Conservation (phyloP, 2,888 invertebrate species). For the Drosophila colorata region DNA sequence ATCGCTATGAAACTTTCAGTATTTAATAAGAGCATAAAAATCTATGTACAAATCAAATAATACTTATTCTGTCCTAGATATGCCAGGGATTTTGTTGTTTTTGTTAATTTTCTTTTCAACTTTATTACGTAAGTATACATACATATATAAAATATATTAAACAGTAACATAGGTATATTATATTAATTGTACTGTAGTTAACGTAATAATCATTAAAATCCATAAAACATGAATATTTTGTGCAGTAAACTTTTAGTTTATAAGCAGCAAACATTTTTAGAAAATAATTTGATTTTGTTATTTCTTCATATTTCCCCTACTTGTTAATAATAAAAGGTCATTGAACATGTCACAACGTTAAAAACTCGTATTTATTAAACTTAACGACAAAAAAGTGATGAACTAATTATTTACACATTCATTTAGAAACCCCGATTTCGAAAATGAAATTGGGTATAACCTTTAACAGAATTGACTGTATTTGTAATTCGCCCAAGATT, state of each 20-base stretch:
- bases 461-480: constrained; percentile 33
- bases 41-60: too few relatives aligned
- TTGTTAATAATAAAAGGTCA: constrained; percentile 32
- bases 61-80: not conserved
- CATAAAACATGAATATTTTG: constrained; percentile 60
- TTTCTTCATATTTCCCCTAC: constrained; percentile 4
- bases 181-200: constrained; percentile 72
- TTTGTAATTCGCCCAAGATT: constrained; percentile 21
- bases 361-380: constrained; percentile 19
- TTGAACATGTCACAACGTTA: constrained; percentile 44
- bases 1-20: too few relatives aligned
- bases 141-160: constrained; percentile 73
- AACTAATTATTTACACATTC: constrained; percentile 24
- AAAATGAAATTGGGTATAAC: constrained; percentile 66
- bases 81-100: not conserved
- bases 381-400: constrained; percentile 17
- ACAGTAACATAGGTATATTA: constrained; percentile 61
- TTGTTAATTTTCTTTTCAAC: constrained; percentile 39
- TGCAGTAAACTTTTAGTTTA: constrained; percentile 70
- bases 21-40: too few relatives aligned
- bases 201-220: constrained; percentile 56
- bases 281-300: constrained; percentile 32
- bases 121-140: constrained; percentile 71
- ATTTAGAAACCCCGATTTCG: constrained; percentile 54
- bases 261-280: constrained; percentile 54